phyloP scores from a whole-genome alignment of 2,797 vertebrate genomes.

The Aulostomus chinensis region DNA sequence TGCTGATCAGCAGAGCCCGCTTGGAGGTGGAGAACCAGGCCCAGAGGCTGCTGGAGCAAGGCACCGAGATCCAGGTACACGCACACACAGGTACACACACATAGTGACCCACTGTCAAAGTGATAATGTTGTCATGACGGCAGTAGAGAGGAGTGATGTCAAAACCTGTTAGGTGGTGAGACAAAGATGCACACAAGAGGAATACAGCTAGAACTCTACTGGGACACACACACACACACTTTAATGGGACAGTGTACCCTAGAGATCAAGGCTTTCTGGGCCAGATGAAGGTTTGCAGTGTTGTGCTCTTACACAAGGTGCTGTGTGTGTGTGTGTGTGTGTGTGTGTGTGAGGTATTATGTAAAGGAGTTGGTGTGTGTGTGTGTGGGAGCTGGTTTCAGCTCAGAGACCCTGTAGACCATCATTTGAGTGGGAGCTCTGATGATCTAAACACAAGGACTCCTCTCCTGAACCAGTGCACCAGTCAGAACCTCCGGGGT shows the following conservation, averaged over 20 bases:
- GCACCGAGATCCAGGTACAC: constrained; percentile 96
- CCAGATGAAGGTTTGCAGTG: constrained; percentile 45
- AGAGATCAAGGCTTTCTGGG: constrained; percentile 50
- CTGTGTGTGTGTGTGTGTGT: constrained; percentile 29
- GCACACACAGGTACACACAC: not conserved
- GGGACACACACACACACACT: not conserved
- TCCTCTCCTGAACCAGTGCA: not conserved
- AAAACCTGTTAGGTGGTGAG: too few relatives aligned
- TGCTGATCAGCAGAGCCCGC: constrained; percentile 93
- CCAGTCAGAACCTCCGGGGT: not conserved
- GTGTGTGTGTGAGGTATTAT: constrained; percentile 53
- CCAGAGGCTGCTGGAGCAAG: constrained; percentile 93
- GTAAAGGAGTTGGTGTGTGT: constrained; percentile 29
- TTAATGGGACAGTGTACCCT: constrained; percentile 51
- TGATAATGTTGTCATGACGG: too few relatives aligned
- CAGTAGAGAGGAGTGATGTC: too few relatives aligned
- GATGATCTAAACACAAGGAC: constrained; percentile 28
- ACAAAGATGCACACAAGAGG: too few relatives aligned
- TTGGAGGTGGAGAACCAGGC: constrained; percentile 98
- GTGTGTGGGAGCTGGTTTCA: constrained; percentile 44
- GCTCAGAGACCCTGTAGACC: constrained; percentile 42
- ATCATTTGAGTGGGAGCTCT: constrained; percentile 48
- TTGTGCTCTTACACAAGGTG: constrained; percentile 32
- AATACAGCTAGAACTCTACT: too few relatives aligned
- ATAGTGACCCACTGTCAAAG: not conserved